phyloP scores from a whole-genome alignment of 2,113 vertebrate genomes.

The Prolemur simus region DNA sequence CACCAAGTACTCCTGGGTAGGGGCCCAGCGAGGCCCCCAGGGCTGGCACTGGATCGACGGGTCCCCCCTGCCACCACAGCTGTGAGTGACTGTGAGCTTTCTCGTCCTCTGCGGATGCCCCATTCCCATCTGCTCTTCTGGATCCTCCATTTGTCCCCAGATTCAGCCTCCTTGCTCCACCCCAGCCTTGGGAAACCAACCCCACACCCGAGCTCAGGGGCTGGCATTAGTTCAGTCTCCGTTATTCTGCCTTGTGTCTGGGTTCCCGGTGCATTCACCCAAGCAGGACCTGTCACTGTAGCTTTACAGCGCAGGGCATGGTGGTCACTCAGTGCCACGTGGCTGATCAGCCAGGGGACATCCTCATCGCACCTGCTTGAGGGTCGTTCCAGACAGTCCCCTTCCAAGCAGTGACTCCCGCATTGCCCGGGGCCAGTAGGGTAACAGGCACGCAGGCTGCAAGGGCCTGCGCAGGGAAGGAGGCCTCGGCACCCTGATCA shows the following conservation, averaged over 20 bases:
- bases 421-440: rapidly evolving
- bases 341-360: not conserved
- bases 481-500: rapidly evolving
- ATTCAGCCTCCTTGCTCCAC: not conserved
- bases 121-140: not conserved
- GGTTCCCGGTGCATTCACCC: not conserved
- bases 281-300: not conserved
- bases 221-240: not conserved
- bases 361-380: not conserved
- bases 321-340: not conserved
- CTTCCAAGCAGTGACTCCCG: rapidly evolving
- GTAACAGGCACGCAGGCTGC: not conserved
- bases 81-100: slow-evolving; percentile 39
- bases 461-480: rapidly evolving
- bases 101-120: not conserved
- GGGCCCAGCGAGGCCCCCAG: slow-evolving; percentile 33
- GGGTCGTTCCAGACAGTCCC: not conserved
- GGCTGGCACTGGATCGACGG: slow-evolving; percentile 69
- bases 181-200: not conserved
- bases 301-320: not conserved
- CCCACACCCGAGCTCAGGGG: not conserved
- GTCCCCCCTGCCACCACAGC: not conserved
- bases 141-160: not conserved
- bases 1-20: slow-evolving; percentile 62
- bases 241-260: not conserved